These are phyloP conservation scores for Hypocryptadius cinnamomeus DNA, from an alignment of 2,113 vertebrate species.

Conservation along the genomic window DNA sequence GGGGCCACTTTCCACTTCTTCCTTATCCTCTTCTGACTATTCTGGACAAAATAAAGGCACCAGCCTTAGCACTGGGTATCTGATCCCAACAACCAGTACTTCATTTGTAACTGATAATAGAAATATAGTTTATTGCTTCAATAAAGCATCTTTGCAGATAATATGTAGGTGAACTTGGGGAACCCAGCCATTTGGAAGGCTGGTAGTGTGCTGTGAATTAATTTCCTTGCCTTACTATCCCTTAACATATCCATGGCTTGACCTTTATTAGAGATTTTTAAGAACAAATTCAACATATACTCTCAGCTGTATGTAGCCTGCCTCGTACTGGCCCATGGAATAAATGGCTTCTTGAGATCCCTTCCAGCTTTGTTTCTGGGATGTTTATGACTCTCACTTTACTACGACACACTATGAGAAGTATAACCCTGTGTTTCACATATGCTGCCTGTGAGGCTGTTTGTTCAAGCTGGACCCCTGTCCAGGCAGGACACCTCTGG, in stretches of 20 bases:
- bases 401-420: background rate
- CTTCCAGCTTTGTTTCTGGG: background rate
- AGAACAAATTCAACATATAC: background rate
- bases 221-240: background rate
- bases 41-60: background rate
- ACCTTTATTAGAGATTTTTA: background rate
- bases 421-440: background rate
- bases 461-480: background rate
- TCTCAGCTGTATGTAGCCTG: background rate
- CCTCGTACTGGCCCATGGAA: background rate
- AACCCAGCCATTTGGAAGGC: background rate
- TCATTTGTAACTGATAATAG: background rate
- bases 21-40: background rate
- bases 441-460: background rate
- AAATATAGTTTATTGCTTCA: background rate
- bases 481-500: background rate
- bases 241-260: rapidly evolving
- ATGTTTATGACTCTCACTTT: background rate
- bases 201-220: background rate
- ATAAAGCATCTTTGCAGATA: background rate
- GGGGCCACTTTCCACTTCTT: background rate
- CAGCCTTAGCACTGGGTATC: background rate
- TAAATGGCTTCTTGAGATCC: background rate
- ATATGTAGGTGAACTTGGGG: background rate
- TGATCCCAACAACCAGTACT: background rate